phyloP scores from a whole-genome alignment of 2,888 invertebrate species.

The Iselma pallidipennis region DNA sequence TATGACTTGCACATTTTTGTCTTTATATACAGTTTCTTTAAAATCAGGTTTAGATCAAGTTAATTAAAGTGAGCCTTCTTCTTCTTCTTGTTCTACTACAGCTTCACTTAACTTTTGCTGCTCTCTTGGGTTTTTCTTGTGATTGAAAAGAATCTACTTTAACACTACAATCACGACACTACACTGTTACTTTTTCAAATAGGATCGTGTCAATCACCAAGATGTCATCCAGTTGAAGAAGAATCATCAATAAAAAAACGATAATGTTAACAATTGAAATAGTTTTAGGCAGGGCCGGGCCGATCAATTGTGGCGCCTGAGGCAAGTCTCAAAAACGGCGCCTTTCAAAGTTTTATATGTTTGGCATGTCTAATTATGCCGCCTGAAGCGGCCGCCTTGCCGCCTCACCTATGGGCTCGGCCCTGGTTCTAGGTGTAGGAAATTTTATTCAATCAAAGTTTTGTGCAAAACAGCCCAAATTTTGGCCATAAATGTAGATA shows the following conservation, averaged over 20 bases:
- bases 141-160: not conserved
- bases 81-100: not conserved
- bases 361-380: too few species aligned
- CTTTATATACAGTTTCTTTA: conserved; percentile 8
- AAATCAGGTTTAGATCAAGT: not conserved
- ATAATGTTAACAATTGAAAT: too few species aligned
- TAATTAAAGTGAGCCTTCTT: not conserved
- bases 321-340: too few species aligned
- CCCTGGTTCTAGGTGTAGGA: too few species aligned
- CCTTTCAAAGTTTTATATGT: too few species aligned
- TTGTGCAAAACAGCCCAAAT: not conserved
- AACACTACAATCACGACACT: not conserved
- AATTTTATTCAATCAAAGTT: too few species aligned
- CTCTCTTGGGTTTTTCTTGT: not conserved
- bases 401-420: too few species aligned
- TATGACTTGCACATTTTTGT: conserved; percentile 47
- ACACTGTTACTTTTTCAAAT: not conserved
- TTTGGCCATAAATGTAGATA: not conserved
- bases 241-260: not conserved
- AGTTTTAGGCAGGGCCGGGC: too few species aligned
- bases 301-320: too few species aligned
- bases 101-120: not conserved
- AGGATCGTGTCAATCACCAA: not conserved
- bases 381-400: too few species aligned
- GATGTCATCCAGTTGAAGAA: too few species aligned